phyloP scores from a whole-genome alignment of 2,797 vertebrate species.

The Cynodonichthys magdalenae region DNA sequence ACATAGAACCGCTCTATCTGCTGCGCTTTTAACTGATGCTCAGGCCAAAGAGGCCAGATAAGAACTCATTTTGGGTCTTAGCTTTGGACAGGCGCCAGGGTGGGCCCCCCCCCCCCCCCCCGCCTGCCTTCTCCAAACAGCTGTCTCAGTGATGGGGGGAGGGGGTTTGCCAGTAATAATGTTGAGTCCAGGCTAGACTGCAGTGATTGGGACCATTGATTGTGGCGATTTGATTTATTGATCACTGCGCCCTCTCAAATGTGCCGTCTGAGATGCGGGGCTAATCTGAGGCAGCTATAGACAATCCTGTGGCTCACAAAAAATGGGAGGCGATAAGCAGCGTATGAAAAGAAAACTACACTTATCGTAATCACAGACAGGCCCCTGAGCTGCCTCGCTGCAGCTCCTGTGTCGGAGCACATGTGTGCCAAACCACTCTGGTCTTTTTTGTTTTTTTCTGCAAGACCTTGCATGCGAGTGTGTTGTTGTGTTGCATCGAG shows the following conservation, averaged over 20 bases:
- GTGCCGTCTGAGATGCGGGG: constrained; percentile 90
- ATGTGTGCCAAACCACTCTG: constrained; percentile 46
- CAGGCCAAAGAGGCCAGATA: constrained; percentile 62
- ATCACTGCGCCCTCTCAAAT: constrained; percentile 91
- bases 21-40: constrained; percentile 52
- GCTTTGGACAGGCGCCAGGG: constrained; percentile 62
- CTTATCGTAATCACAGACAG: constrained; percentile 93
- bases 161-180: constrained; percentile 91
- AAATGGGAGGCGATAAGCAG: constrained; percentile 89
- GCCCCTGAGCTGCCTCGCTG: constrained; percentile 73
- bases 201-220: constrained; percentile 96
- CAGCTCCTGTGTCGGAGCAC: constrained; percentile 44
- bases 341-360: constrained; percentile 90
- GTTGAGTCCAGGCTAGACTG: constrained; percentile 94
- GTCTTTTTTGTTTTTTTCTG: constrained; percentile 67
- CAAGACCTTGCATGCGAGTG: constrained; percentile 45
- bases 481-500: constrained; percentile 15
- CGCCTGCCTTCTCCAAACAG: constrained; percentile 15
- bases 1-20: constrained; percentile 18
- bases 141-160: constrained; percentile 30
- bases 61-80: constrained; percentile 70
- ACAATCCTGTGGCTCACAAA: constrained; percentile 88
- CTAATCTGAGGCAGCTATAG: constrained; percentile 93
- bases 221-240: constrained; percentile 99
- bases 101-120: constrained; percentile 25